Evolutionary conservation across 2,888 invertebrate genomes (phyloP), one percentile per base, ranked within the genome.

Genomic region (Zaprionus bogoriensis): DNA sequence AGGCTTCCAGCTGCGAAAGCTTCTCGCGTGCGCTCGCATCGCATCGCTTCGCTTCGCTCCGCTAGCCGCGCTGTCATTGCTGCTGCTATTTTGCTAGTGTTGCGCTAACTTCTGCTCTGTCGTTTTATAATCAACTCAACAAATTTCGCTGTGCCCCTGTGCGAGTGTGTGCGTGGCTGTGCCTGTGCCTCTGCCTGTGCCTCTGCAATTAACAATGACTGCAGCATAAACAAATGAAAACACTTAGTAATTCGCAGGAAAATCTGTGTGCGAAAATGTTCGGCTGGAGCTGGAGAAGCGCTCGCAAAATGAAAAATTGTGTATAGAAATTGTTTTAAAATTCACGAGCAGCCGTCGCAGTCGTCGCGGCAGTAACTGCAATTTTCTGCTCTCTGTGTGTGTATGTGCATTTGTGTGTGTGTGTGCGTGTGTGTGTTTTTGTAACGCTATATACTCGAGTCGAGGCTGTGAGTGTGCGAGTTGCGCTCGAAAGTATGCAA

Each of bases 21-120:
- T 80, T 66, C 57, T 39, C 2, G 17, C 17, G 32, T 36, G 17
- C 32, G 32, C 32, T 36, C 32, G 10, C 20, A 20, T 20, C 20
- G 39, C 36, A 36, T 55, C 68, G 50, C 51, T 68, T 66, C 72
- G 64, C 61, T 68, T 65, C 65, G 73, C 71, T 74, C 78, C 74
- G 72, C 74, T 78, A 64, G 60, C 71, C 68, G 70, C 74, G 67
- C 74, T 73, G 69, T 71, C 72, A 74, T 67, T 77, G 78, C 72
- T 77, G 74, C 65, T 78, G 71, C 68, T 58, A 64, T 69, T 84
- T 82, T 77, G 78, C 89, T 88, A 89, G 89, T 88, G 87, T 86
- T 87, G 87, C 82, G 80, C 86, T 85, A 89, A 86, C 89, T 81
- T 85, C 83, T 87, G 88, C 84, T 88, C 87, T 87, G 89, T 88